These are phyloP conservation scores for Automeris io DNA, from an alignment of 2,888 invertebrate species.

Conservation along the genomic window DNA sequence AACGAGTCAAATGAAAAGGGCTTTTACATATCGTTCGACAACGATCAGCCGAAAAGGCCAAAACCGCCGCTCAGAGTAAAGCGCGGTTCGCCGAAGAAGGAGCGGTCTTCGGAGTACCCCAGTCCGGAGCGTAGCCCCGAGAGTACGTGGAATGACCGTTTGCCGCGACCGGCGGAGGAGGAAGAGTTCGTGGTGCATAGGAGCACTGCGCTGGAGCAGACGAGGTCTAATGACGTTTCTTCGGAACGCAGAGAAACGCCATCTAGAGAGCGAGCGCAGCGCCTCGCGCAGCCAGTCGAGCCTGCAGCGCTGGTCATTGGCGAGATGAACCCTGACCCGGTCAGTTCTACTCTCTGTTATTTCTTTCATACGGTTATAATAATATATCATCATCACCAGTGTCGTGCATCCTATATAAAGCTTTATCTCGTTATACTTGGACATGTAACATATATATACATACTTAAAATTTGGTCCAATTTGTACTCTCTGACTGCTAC, in stretches of 20 bases:
- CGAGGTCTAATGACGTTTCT: constrained; percentile 28
- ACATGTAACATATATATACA: too few relatives aligned
- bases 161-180: constrained; percentile 31
- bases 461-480: too few relatives aligned
- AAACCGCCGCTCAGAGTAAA: constrained; percentile 91
- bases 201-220: constrained; percentile 6
- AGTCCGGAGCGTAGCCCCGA: constrained; percentile 56
- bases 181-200: constrained; percentile 38
- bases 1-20: constrained; percentile 83
- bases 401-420: too few relatives aligned
- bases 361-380: too few relatives aligned
- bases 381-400: too few relatives aligned
- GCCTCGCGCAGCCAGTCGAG: constrained; percentile 25
- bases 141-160: constrained; percentile 34
- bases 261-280: constrained; percentile 34
- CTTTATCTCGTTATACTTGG: too few relatives aligned
- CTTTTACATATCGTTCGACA: constrained; percentile 96
- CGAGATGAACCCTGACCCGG: constrained; percentile 62
- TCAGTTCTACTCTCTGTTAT: constrained; percentile 21
- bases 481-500: too few relatives aligned
- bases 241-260: constrained; percentile 35
- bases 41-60: constrained; percentile 90
- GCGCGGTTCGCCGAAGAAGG: constrained; percentile 86
- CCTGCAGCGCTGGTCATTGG: constrained; percentile 65
- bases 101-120: constrained; percentile 48